phyloP scores from a whole-genome alignment of 2,888 invertebrate genomes.

The Amorpha juglandis region DNA sequence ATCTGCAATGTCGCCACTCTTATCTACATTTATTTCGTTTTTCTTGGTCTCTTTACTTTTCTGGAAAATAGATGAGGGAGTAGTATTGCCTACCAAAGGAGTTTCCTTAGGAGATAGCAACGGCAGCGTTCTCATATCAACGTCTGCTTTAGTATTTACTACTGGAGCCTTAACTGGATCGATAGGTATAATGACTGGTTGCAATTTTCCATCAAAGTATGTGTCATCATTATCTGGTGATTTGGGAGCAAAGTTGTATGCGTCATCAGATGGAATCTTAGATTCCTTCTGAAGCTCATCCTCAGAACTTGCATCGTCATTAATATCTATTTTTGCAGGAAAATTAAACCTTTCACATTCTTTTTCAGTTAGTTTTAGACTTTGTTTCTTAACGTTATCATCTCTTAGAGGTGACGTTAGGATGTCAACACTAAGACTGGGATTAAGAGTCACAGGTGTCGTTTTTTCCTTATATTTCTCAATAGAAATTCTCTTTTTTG shows the following conservation, averaged over 20 bases:
- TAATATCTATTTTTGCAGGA: conserved; percentile 55
- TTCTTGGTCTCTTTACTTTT: conserved; percentile 1
- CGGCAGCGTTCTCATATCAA: conserved; percentile 68
- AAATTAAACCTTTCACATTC: conserved; percentile 79
- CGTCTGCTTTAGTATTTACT: conserved; percentile 52
- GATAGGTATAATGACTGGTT: conserved; percentile 72
- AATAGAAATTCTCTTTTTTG: conserved; percentile 76
- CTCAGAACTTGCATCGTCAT: conserved; percentile 60
- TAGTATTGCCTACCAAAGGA: conserved; percentile 3
- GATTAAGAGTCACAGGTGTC: conserved; percentile 37
- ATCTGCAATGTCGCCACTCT: not conserved
- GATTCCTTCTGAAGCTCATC: conserved; percentile 49
- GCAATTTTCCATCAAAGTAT: conserved; percentile 43
- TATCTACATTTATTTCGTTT: conserved; percentile 27
- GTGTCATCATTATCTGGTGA: conserved; percentile 68
- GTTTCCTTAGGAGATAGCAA: conserved; percentile 38
- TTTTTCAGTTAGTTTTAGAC: conserved; percentile 76
- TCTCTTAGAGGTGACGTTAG: conserved; percentile 42
- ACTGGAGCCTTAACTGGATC: conserved; percentile 62
- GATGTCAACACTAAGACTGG: conserved; percentile 40
- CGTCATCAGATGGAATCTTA: conserved; percentile 48
- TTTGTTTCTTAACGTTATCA: conserved; percentile 63
- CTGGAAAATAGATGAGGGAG: conserved; percentile 24
- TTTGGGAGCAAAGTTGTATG: conserved; percentile 66
- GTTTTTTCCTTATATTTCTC: conserved; percentile 78